Percentiles rank a stretch among this genome's conserved stretches.
Evolutionary conservation across 2,888 invertebrate genomes (phyloP).

Genomic region (Hyposoter dolosus): DNA sequence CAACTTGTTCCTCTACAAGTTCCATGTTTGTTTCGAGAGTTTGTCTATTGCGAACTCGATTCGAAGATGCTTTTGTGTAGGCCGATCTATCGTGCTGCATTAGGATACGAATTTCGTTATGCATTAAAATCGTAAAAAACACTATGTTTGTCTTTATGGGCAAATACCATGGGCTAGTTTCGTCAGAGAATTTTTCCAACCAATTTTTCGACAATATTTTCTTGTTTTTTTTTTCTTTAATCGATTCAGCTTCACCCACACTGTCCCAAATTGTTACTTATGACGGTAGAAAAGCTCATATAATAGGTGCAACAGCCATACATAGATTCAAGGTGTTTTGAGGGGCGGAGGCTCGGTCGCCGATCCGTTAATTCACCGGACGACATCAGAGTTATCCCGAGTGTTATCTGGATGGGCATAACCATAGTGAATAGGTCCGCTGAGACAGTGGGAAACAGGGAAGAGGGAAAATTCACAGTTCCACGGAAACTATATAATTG

Average conservation of each 20-base stretch:
- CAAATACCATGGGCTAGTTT: not conserved
- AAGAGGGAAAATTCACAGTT: slow-evolving; percentile 52
- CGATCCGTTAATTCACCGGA: slow-evolving; percentile 62
- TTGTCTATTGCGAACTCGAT: slow-evolving; percentile 36
- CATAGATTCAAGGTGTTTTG: not conserved
- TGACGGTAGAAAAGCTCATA: not conserved
- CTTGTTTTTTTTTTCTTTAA: not conserved
- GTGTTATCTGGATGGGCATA: slow-evolving; percentile 44
- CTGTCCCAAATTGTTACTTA: not conserved
- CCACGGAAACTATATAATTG: slow-evolving; percentile 66
- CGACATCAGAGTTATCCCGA: slow-evolving; percentile 49
- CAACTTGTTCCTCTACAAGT: slow-evolving; percentile 4
- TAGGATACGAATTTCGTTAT: not conserved
- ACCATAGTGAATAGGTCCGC: slow-evolving; percentile 59
- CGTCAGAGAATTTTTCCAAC: not conserved
- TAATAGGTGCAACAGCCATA: not conserved
- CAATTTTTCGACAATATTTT: not conserved
- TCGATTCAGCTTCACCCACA: not conserved
- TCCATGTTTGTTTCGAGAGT: slow-evolving; percentile 18
- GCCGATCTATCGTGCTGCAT: not conserved
- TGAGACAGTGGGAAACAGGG: slow-evolving; percentile 27
- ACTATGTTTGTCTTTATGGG: not conserved
- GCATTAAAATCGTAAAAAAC: not conserved
- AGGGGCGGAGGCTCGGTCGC: not conserved
- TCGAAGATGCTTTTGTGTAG: not conserved